A percentile compares a stretch with the other conserved stretches of the same genome.
phyloP scores from a whole-genome alignment of 2,113 vertebrate genomes.

The Stercorarius parasiticus region DNA sequence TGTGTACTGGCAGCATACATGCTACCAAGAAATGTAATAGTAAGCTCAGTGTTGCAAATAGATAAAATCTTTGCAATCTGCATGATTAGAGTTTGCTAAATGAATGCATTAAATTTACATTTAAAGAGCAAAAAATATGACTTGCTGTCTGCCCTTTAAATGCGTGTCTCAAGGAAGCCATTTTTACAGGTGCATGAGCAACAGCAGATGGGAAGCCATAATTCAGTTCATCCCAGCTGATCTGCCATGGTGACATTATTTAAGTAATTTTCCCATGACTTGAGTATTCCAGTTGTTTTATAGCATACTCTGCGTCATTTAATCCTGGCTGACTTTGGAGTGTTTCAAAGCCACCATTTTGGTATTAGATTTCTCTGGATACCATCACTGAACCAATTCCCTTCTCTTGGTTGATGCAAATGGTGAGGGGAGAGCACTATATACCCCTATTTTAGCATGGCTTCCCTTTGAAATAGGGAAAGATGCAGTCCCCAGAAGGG shows the following conservation, averaged over 20 bases:
- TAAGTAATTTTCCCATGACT: not conserved
- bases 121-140: not conserved
- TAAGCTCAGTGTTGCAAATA: not conserved
- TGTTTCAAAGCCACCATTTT: not conserved
- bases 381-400: not conserved
- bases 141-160: not conserved
- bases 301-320: not conserved
- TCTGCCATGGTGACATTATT: not conserved
- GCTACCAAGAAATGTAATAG: not conserved
- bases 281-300: not conserved
- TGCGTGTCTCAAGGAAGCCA: not conserved
- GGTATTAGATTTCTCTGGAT: not conserved
- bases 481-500: not conserved
- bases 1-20: slow-evolving; percentile 15
- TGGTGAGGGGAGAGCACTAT: not conserved
- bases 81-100: not conserved
- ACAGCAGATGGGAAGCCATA: not conserved
- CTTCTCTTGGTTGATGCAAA: not conserved
- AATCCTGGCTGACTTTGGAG: not conserved
- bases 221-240: not conserved
- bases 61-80: not conserved
- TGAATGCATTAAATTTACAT: not conserved
- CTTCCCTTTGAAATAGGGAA: not conserved
- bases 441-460: not conserved
- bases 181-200: not conserved